Evolutionary conservation across 2,113 vertebrate species (phyloP).

Genomic region (Crypturellus undulatus): DNA sequence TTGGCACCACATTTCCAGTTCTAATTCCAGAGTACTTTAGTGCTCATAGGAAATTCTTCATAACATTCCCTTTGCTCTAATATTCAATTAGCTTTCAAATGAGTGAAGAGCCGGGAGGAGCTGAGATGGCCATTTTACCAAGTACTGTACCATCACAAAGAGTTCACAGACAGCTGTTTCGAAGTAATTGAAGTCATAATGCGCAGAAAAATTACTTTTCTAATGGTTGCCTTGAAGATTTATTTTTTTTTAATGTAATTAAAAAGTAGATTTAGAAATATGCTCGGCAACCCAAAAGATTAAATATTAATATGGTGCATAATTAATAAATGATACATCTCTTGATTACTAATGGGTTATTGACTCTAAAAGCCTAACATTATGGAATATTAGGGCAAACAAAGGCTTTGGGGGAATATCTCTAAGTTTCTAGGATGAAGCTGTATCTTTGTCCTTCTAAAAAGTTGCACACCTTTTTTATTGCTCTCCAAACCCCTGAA

Average conservation of each 20-base stretch:
- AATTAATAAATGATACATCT: slow-evolving; percentile 94
- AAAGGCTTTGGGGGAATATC: slow-evolving; percentile 80
- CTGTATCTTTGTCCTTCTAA: slow-evolving; percentile 49
- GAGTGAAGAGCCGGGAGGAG: slow-evolving; percentile 15
- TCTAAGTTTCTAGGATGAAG: slow-evolving; percentile 69
- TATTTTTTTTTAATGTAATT: slow-evolving; percentile 87
- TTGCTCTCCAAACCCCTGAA: neutral
- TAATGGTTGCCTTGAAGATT: slow-evolving; percentile 86
- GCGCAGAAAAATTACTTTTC: slow-evolving; percentile 79
- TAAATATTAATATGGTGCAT: slow-evolving; percentile 90
- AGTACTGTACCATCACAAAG: slow-evolving; percentile 55
- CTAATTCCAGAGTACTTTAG: slow-evolving; percentile 10
- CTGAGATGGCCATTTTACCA: slow-evolving; percentile 75
- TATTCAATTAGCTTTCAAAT: slow-evolving; percentile 68
- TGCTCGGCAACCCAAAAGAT: slow-evolving; percentile 83
- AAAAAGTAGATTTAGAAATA: slow-evolving; percentile 87
- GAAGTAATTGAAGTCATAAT: slow-evolving; percentile 79
- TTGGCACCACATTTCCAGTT: slow-evolving; percentile 33
- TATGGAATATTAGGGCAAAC: slow-evolving; percentile 86
- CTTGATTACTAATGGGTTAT: slow-evolving; percentile 95
- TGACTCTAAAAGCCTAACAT: slow-evolving; percentile 87
- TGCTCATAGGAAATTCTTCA: slow-evolving; percentile 55
- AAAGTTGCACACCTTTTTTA: slow-evolving; percentile 33
- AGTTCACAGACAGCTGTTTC: slow-evolving; percentile 76
- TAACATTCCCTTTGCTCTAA: slow-evolving; percentile 26